Evolutionary conservation across 2,113 vertebrate genomes (phyloP).

Genomic region (Archilochus colubris): DNA sequence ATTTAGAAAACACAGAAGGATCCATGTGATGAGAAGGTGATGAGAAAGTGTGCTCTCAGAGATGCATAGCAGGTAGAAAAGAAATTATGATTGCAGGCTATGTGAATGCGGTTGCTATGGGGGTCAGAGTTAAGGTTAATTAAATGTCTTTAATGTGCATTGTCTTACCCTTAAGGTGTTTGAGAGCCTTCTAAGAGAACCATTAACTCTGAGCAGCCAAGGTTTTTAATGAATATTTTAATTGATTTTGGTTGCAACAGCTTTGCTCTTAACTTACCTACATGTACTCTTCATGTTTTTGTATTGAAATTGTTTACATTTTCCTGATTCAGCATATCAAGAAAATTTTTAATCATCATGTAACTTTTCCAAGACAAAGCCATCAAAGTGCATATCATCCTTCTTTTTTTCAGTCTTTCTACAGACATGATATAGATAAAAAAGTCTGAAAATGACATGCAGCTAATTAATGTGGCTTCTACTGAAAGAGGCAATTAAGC

Average conservation of each 20-base stretch:
- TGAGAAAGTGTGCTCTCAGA: slow-evolving; percentile 2
- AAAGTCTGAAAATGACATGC: slow-evolving; percentile 14
- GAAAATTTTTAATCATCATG: slow-evolving; percentile 1
- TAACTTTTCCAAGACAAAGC: not conserved
- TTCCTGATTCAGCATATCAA: not conserved
- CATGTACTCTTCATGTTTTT: not conserved
- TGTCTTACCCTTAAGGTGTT: slow-evolving; percentile 57
- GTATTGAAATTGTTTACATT: slow-evolving; percentile 29
- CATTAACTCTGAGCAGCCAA: slow-evolving; percentile 23
- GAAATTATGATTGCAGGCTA: slow-evolving; percentile 41
- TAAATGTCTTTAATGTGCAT: slow-evolving; percentile 53
- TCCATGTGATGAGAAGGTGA: not conserved
- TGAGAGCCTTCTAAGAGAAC: slow-evolving; percentile 30
- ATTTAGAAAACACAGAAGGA: not conserved
- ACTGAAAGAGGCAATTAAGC: slow-evolving; percentile 37
- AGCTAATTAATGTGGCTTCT: not conserved
- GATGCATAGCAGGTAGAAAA: not conserved
- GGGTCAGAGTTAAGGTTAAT: slow-evolving; percentile 67
- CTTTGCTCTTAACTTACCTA: slow-evolving; percentile 19
- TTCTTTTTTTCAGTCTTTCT: not conserved
- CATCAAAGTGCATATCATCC: not conserved
- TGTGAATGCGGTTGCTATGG: not conserved
- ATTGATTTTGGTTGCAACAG: slow-evolving; percentile 51
- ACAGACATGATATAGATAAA: slow-evolving; percentile 22
- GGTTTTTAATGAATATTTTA: slow-evolving; percentile 59